Conservation (phyloP, 2,888 invertebrate species). For the Onthophagus sagittarius region DNA sequence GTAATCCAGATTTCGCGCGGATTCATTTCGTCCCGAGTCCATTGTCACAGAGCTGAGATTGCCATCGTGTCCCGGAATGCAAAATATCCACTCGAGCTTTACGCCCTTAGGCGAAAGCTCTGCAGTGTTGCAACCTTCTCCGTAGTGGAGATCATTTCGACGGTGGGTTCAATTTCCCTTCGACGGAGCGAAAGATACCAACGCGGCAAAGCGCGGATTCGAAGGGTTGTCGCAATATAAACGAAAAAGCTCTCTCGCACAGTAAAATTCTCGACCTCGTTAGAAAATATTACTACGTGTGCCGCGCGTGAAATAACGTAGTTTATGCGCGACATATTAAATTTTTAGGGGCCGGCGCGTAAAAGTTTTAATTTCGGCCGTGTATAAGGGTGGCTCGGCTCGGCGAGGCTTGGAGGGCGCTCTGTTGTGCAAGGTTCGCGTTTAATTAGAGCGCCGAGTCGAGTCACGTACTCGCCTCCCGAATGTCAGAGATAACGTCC, state of each 20-base stretch:
- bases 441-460: not conserved
- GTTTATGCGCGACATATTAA: not conserved
- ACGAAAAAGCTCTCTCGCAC: not conserved
- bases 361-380: not conserved
- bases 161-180: not conserved
- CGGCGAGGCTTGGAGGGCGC: not conserved
- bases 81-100: not conserved
- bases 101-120: not conserved
- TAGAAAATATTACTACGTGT: not conserved
- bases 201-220: not conserved
- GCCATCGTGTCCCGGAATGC: not conserved
- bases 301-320: not conserved
- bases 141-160: not conserved
- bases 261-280: not conserved
- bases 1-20: not conserved
- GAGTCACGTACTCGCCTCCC: not conserved
- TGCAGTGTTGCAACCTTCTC: not conserved
- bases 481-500: not conserved
- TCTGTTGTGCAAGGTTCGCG: not conserved
- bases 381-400: not conserved
- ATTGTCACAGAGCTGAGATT: not conserved
- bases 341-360: not conserved
- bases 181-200: not conserved
- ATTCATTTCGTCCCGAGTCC: not conserved
- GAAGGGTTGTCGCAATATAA: not conserved